Evolutionary conservation across 2,888 invertebrate species (phyloP), one percentile per base, ranked within the genome.

Genomic region (Cinara cedri): DNA sequence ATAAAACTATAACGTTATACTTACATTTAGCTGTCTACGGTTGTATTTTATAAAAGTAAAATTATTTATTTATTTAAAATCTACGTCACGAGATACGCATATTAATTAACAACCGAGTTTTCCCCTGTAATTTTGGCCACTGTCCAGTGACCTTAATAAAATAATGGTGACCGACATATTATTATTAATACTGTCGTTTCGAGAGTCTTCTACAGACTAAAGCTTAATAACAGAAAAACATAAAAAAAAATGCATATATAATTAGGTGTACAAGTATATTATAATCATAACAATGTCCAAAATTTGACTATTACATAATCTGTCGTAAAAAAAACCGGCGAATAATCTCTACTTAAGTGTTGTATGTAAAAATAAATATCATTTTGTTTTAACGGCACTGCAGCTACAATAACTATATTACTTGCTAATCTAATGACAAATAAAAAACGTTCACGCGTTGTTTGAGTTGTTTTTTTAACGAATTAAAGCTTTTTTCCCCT

Each of bases 121-220:
- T 51, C 63, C 51, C 16, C 34, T 34, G 49, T 63, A 62, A 74
- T 74, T 62, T 74, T 74, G 74, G 74, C 62, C 6, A 19, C 8
- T 74, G 16, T 63, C 74, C 74, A 74, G 51, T 74, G 63, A 74
- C 74, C 62, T 63, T 74, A 34, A 34, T 34, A 74, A 74, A n/a
- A n/a, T n/a, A n/a, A 62, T 21, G 63, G 16, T 16, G 34, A 63
- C 74, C 62, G 16, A 49, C 49, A 51, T 34, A 62, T 26, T 34
- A 19, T 51, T 8, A 34, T 51, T 54, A 13, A 13, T 34, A 6
- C n/a, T 34, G 3, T 34, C 34, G 34, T 34, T 4, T 51, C 10
- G 51, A 49, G 74, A 49, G 62, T 44, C 62, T 74, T 72, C 42
- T 10, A 21, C 49, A 13, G 13, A 24, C n/a, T 1, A 46, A 44